These are phyloP conservation scores for Lithodes maja DNA, from an alignment of 2,888 invertebrate genomes.

Conservation along the genomic window DNA sequence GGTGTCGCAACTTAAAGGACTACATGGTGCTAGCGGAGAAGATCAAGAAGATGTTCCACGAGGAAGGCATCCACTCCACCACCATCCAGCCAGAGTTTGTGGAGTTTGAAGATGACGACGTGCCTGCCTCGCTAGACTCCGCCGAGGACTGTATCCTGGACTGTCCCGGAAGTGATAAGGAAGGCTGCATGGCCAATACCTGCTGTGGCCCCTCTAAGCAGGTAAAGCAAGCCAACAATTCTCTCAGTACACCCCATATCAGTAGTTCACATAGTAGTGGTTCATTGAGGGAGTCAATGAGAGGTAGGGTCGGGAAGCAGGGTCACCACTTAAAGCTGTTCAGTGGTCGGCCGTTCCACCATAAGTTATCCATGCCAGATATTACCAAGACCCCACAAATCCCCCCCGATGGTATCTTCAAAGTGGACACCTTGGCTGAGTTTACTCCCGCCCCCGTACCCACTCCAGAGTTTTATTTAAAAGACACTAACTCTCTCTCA, in stretches of 20 bases:
- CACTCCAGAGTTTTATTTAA: background rate
- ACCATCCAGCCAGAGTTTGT: slow-evolving; percentile 99
- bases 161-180: slow-evolving; percentile 70
- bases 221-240: slow-evolving; percentile 53
- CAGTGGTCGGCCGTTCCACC: background rate
- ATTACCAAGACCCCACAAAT: background rate
- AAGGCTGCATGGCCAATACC: slow-evolving; percentile 69
- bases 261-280: background rate
- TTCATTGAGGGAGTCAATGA: background rate
- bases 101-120: slow-evolving; percentile 77
- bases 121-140: slow-evolving; percentile 54
- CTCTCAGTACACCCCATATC: background rate
- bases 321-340: background rate
- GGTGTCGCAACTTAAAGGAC: slow-evolving; percentile 93
- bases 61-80: slow-evolving; percentile 98
- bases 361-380: background rate
- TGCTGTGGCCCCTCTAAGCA: slow-evolving; percentile 70
- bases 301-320: background rate
- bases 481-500: background rate
- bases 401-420: background rate
- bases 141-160: slow-evolving; percentile 70
- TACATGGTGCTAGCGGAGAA: slow-evolving; percentile 98
- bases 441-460: background rate
- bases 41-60: slow-evolving; percentile 97
- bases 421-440: background rate